phyloP scores from a whole-genome alignment of 2,888 invertebrate species.

The Sinodicranocentrus sp. region DNA sequence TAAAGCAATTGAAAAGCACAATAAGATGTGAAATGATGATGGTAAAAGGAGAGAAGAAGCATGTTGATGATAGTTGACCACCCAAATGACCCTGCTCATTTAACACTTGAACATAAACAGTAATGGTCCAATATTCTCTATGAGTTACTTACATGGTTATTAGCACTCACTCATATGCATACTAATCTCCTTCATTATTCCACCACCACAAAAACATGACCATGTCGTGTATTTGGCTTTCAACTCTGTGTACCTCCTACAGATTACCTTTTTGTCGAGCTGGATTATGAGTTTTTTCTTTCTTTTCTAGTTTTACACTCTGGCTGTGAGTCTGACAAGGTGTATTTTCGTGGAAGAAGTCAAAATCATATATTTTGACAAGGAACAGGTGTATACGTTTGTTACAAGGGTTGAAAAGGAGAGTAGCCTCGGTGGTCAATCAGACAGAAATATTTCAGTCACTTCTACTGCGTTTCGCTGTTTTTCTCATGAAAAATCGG shows the following conservation, averaged over 20 bases:
- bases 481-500: neutral
- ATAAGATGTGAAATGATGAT: conserved; percentile 31
- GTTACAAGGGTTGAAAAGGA: too few relatives aligned
- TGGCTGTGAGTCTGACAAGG: too few relatives aligned
- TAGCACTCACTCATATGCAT: conserved; percentile 77
- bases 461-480: too few relatives aligned
- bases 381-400: too few relatives aligned
- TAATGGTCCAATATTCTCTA: conserved; percentile 76
- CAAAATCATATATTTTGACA: too few relatives aligned
- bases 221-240: neutral
- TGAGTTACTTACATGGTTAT: conserved; percentile 77
- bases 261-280: neutral
- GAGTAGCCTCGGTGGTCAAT: too few relatives aligned
- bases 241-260: conserved; percentile 22
- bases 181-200: conserved; percentile 76
- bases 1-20: conserved; percentile 1
- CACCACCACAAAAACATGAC: conserved; percentile 41
- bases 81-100: conserved; percentile 77
- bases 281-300: too few relatives aligned
- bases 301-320: too few relatives aligned
- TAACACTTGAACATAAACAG: conserved; percentile 76
- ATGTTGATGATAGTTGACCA: conserved; percentile 77
- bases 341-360: too few relatives aligned
- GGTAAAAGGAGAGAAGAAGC: conserved; percentile 67
- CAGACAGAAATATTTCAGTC: too few relatives aligned